Evolutionary conservation across 2,888 invertebrate genomes (phyloP).

Genomic region (Amitus sp.): DNA sequence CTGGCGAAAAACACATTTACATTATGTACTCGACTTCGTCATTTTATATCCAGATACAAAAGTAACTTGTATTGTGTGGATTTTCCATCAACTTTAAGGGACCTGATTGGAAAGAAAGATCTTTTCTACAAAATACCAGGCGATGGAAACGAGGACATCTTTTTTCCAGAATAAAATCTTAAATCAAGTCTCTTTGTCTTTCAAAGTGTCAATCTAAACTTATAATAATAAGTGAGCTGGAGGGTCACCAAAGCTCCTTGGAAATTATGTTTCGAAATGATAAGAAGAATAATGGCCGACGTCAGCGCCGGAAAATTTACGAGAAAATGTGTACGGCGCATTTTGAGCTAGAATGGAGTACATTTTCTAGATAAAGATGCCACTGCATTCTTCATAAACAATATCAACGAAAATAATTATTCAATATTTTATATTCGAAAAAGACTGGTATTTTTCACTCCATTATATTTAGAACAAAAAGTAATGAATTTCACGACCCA

Average conservation of each 20-base stretch:
- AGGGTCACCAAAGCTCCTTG: not conserved
- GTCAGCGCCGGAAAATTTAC: constrained; percentile 3
- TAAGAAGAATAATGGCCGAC: constrained; percentile 4
- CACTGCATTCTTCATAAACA: not conserved
- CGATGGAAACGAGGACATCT: no score
- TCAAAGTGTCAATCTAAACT: constrained; percentile 34
- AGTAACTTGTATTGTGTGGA: no score
- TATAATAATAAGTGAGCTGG: not conserved
- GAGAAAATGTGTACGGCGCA: not conserved
- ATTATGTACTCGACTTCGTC: no score
- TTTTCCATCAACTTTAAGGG: no score
- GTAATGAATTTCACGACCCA: constrained; percentile 34
- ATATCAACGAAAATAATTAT: not conserved
- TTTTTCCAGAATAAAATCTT: no score
- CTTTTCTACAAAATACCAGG: no score
- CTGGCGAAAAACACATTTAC: no score
- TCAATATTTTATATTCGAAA: not conserved
- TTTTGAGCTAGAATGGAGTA: not conserved
- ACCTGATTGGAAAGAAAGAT: no score
- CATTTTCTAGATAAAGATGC: not conserved
- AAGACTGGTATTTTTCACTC: not conserved
- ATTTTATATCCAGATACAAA: no score
- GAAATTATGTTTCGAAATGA: constrained; percentile 3
- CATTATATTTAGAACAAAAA: not conserved
- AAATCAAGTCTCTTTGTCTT: no score